A percentile compares a stretch with the other conserved stretches of the same genome.
Conservation (phyloP, 64 coral and sea anemone species). For the Montipora capricornis region DNA sequence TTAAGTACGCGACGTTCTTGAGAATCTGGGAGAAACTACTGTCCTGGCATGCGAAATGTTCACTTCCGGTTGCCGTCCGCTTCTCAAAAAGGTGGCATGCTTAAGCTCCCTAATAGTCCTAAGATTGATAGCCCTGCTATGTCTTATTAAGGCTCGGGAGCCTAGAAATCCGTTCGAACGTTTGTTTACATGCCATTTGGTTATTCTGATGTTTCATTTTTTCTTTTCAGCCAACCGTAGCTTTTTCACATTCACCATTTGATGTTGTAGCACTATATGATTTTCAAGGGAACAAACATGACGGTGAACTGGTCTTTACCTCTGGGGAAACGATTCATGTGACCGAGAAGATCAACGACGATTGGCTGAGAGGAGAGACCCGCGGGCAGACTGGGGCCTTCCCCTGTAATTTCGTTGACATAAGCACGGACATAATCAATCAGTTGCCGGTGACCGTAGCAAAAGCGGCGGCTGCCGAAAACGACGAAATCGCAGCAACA, state of each 20-base stretch:
- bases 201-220: background rate
- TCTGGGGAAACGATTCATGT: conserved; percentile 74
- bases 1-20: no score
- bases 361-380: conserved; percentile 84
- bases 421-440: conserved; percentile 33
- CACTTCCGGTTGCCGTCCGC: no score
- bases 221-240: background rate
- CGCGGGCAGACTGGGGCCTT: conserved; percentile 77
- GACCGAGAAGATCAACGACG: conserved; percentile 72
- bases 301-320: conserved; percentile 80
- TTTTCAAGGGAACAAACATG: conserved; percentile 68
- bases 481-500: background rate
- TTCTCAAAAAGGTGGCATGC: no score
- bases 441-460: conserved; percentile 12
- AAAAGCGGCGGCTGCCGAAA: background rate
- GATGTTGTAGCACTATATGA: conserved; percentile 80
- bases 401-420: conserved; percentile 88
- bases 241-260: conserved; percentile 12
- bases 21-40: no score
- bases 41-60: no score
- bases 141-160: no score
- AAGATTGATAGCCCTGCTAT: no score
- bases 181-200: background rate
- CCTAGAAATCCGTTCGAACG: background rate
- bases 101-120: no score